Evolutionary conservation across 2,113 vertebrate genomes (phyloP), one percentile per base, ranked within the genome.

Genomic region (Lamprotornis superbus): DNA sequence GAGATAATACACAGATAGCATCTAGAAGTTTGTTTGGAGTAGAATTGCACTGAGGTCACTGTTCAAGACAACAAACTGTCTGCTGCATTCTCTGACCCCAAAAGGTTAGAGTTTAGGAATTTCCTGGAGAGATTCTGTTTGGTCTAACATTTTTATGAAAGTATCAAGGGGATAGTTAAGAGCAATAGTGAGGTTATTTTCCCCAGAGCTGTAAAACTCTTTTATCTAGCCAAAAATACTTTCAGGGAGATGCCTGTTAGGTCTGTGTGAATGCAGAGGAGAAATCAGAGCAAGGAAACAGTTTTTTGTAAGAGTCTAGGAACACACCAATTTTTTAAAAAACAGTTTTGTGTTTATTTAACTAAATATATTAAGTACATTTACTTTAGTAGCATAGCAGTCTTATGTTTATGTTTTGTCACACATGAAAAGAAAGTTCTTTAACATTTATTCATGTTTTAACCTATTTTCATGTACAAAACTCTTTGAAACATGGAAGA

Each of bases 81-180:
- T 97, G 90, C 93, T 93, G 94, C 95, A 94, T 97, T 97, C 96
- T 91, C 52, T 98, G 97, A 98, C 98, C 98, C 97, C 70, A 40
- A 98, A 98, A 98, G 97, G 97, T 98, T 97, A 98, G 88, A 97
- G 96, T 97, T 97, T 59, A 98, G 97, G 98, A 98, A 98, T 98
- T 98, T 98, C 97, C 97, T 98, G 96, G 93, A 96, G 94, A 95
- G 94, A 97, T 83, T 97, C 94, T 98, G 97, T 97, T 98, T 98
- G 97, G 97, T 97, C 97, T 98, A 94, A 93, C 82, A 86, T 97
- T 97, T 95, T 97, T 96, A 97, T 93, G 84, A 94, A 97, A 97
- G 74, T 96, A 97, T 96, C 97, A 95, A 95, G 97, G 95, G 94
- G 97, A 91, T 97, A 95, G 89, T 94, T 69, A 97, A 94, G 89